Evolutionary conservation across 2,113 vertebrate genomes (phyloP).

Genomic region (Macrotus californicus): DNA sequence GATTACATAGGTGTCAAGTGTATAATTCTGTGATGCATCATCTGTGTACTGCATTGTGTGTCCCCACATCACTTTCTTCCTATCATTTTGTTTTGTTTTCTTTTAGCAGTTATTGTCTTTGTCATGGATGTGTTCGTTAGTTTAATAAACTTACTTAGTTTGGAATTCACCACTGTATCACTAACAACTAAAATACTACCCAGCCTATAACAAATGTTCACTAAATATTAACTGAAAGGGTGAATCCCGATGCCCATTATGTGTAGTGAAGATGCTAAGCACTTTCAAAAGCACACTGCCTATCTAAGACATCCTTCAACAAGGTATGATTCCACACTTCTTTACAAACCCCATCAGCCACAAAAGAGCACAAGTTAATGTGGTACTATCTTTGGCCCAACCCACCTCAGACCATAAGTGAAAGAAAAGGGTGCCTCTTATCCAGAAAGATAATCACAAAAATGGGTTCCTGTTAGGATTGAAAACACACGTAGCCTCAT

Average conservation of each 20-base stretch:
- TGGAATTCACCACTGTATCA: background rate
- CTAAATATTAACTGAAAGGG: background rate
- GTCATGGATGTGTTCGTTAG: background rate
- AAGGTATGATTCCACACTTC: background rate
- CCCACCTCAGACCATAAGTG: background rate
- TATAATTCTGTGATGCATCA: background rate
- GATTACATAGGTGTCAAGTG: background rate
- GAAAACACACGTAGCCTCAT: background rate
- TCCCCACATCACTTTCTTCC: background rate
- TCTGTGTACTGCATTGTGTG: background rate
- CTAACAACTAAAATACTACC: background rate
- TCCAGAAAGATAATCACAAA: conserved; percentile 7
- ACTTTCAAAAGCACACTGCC: background rate
- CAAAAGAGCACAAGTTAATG: background rate
- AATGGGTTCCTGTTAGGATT: background rate
- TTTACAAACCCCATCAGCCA: background rate
- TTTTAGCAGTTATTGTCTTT: background rate
- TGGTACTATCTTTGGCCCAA: background rate
- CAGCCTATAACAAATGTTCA: background rate
- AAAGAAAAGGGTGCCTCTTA: conserved; percentile 17
- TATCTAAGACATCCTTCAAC: background rate
- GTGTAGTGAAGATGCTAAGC: background rate
- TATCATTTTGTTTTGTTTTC: background rate
- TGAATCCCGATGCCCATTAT: background rate
- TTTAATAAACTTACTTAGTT: background rate